These are phyloP conservation scores for Tragulus kanchil DNA, from an alignment of 2,113 vertebrate genomes.

Conservation along the genomic window DNA sequence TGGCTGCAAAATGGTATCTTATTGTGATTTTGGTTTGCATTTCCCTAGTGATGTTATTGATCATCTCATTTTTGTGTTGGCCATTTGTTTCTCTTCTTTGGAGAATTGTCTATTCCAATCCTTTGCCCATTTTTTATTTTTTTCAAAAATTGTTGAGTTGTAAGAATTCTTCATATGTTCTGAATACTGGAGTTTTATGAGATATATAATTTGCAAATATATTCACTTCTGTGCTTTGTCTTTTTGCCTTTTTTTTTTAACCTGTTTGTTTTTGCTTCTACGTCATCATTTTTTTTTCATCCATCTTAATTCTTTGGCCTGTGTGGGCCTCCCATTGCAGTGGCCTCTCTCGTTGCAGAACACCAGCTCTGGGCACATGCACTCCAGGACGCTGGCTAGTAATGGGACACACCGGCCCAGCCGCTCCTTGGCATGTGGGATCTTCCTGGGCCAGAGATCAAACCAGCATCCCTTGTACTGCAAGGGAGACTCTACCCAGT, in stretches of 20 bases:
- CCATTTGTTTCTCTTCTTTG: conserved; percentile 6
- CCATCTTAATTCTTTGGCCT: too few species aligned
- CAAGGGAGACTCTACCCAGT: too few species aligned
- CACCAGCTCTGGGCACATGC: too few species aligned
- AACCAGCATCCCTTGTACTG: too few species aligned
- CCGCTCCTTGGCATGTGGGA: too few species aligned
- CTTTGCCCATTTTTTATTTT: conserved; percentile 14
- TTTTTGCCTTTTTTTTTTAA: conserved; percentile 47
- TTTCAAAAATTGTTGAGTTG: neutral
- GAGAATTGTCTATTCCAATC: neutral
- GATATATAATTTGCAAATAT: neutral
- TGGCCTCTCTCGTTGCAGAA: too few species aligned
- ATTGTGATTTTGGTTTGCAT: neutral
- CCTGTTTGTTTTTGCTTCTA: neutral
- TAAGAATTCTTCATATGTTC: neutral
- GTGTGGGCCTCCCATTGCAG: too few species aligned
- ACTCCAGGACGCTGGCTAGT: too few species aligned
- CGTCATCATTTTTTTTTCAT: too few species aligned
- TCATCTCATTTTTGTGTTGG: conserved; percentile 38
- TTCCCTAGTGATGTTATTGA: neutral
- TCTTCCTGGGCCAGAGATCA: too few species aligned
- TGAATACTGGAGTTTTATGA: neutral
- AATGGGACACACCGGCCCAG: too few species aligned
- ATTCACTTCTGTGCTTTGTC: conserved; percentile 9
- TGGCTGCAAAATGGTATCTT: neutral